Conservation (phyloP, 2,113 vertebrate genomes). For the Apeltes quadracus region DNA sequence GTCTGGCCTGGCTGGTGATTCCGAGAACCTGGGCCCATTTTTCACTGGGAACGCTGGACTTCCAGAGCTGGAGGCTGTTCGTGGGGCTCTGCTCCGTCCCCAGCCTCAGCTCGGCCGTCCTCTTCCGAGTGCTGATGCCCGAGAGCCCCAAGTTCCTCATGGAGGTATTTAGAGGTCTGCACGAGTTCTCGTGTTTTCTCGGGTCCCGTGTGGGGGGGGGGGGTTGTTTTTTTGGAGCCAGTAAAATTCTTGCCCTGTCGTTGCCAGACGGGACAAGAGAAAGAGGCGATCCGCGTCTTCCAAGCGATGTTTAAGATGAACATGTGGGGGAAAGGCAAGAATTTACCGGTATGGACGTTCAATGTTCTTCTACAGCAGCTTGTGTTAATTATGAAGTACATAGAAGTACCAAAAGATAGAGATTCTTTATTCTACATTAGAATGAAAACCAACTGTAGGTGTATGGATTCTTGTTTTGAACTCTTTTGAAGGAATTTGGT, state of each 20-base stretch:
- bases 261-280: constrained; percentile 66
- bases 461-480: neutral
- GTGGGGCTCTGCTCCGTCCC: constrained; percentile 81
- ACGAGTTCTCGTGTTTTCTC: neutral
- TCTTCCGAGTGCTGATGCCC: constrained; percentile 76
- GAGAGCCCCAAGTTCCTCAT: constrained; percentile 85
- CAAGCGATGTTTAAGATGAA: constrained; percentile 77
- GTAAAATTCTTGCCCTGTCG: neutral
- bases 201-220: neutral
- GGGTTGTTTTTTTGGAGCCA: neutral
- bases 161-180: constrained; percentile 65
- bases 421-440: neutral
- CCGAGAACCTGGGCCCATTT: constrained; percentile 69
- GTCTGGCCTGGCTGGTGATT: constrained; percentile 81
- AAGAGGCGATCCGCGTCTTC: constrained; percentile 77
- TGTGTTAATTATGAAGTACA: too few relatives aligned
- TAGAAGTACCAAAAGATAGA: neutral
- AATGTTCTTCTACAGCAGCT: neutral
- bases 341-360: constrained; percentile 62
- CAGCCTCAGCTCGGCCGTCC: constrained; percentile 77
- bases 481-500: constrained; percentile 57
- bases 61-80: constrained; percentile 82
- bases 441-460: neutral
- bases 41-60: constrained; percentile 55
- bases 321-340: constrained; percentile 53